phyloP scores from a whole-genome alignment of 2,888 invertebrate species.

The Scaptomyza tumidula region DNA sequence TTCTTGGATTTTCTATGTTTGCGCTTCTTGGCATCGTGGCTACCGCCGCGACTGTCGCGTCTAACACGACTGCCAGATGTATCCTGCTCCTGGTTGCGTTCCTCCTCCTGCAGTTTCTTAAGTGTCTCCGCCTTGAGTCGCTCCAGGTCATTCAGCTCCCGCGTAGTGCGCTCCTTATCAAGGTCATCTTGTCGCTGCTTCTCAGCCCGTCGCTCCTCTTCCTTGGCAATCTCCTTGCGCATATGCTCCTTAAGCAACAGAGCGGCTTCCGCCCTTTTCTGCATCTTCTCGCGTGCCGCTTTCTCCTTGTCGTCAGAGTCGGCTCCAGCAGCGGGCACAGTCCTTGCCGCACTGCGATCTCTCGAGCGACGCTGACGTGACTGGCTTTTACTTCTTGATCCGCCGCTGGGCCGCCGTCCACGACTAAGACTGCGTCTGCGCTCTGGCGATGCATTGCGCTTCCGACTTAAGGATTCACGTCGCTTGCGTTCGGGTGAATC shows the following conservation, averaged over 20 bases:
- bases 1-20: constrained; percentile 83
- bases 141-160: constrained; percentile 83
- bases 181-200: constrained; percentile 82
- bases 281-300: constrained; percentile 83
- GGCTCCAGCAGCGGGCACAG: constrained; percentile 36
- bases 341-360: constrained; percentile 36
- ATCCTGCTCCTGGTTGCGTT: constrained; percentile 43
- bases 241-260: constrained; percentile 87
- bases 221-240: constrained; percentile 86
- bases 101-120: constrained; percentile 82
- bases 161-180: constrained; percentile 82
- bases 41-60: constrained; percentile 56
- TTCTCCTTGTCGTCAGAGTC: constrained; percentile 77
- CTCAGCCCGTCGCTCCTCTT: constrained; percentile 86
- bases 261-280: constrained; percentile 85
- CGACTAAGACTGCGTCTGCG: constrained; percentile 57
- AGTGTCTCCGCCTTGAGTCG: constrained; percentile 83
- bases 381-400: constrained; percentile 56
- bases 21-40: constrained; percentile 75
- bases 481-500: constrained; percentile 51
- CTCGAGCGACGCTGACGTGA: constrained; percentile 43
- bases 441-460: constrained; percentile 47
- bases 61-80: constrained; percentile 19
- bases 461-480: constrained; percentile 50
- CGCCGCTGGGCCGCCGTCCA: constrained; percentile 50